Conservation (phyloP, 2,113 vertebrate genomes). For the Rhinoderma darwinii region DNA sequence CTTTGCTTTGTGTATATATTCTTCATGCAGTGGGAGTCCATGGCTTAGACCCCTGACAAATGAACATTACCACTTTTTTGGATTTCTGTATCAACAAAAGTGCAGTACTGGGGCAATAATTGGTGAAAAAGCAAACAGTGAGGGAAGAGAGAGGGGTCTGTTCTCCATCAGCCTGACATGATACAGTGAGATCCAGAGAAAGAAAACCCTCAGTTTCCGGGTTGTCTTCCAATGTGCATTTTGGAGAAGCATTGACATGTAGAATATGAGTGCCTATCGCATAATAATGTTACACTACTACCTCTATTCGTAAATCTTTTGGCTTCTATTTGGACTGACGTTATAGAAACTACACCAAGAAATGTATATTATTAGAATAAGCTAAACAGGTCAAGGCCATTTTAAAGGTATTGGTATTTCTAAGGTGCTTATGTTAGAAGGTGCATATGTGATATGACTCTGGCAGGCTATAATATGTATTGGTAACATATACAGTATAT, state of each 20-base stretch:
- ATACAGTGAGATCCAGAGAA: conserved; percentile 70
- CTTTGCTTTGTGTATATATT: conserved; percentile 92
- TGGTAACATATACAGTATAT: too few species aligned
- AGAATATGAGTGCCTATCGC: not conserved
- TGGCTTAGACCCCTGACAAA: conserved; percentile 89
- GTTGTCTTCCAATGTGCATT: conserved; percentile 61
- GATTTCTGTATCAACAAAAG: conserved; percentile 90
- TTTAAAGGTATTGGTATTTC: not conserved
- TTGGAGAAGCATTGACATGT: not conserved
- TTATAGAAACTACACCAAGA: not conserved
- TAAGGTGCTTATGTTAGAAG: too few species aligned
- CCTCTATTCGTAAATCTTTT: not conserved
- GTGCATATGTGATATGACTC: too few species aligned
- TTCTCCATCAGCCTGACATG: conserved; percentile 83
- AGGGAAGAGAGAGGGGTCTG: conserved; percentile 77
- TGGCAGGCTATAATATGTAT: too few species aligned
- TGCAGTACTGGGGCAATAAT: conserved; percentile 86
- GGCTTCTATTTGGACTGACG: not conserved
- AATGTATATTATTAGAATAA: not conserved
- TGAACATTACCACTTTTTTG: conserved; percentile 90
- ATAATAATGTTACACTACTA: not conserved
- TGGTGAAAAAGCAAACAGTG: conserved; percentile 93
- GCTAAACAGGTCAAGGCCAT: not conserved
- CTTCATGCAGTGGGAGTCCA: conserved; percentile 84
- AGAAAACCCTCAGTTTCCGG: conserved; percentile 64